Conservation (phyloP, 1,140 invertebrate species). For the Vanessa atalanta region DNA sequence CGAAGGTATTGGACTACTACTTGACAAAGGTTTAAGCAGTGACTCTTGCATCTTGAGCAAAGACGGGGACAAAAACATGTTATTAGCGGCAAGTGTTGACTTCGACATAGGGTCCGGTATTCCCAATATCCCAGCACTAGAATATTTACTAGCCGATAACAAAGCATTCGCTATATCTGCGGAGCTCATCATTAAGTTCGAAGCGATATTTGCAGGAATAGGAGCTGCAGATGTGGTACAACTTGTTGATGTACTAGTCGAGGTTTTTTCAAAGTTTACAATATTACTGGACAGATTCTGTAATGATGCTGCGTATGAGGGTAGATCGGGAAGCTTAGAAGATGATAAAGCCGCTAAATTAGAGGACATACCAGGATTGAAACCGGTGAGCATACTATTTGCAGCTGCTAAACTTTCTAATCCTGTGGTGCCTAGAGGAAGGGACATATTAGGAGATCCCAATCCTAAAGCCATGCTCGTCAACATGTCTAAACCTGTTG, state of each 20-base stretch:
- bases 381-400: conserved; percentile 73
- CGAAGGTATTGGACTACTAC: conserved; percentile 71
- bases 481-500: conserved; percentile 77
- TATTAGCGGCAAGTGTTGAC: conserved; percentile 85
- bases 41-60: conserved; percentile 80
- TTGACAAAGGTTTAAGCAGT: conserved; percentile 75
- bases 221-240: conserved; percentile 65
- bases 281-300: conserved; percentile 68
- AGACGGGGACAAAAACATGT: conserved; percentile 84
- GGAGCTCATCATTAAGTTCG: conserved; percentile 82
- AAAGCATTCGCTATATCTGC: conserved; percentile 83
- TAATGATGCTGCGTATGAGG: conserved; percentile 73
- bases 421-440: conserved; percentile 62
- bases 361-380: conserved; percentile 70
- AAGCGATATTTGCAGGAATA: conserved; percentile 78
- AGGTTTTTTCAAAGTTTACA: conserved; percentile 69
- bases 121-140: conserved; percentile 81
- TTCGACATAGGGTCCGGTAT: conserved; percentile 86
- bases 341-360: conserved; percentile 71
- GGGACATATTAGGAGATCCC: conserved; percentile 66
- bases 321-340: conserved; percentile 72
- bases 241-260: conserved; percentile 62
- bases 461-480: conserved; percentile 79
- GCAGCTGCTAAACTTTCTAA: conserved; percentile 75
- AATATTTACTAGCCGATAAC: conserved; percentile 83